These are phyloP conservation scores for Gallinago paraguaiae DNA, from an alignment of 2,113 vertebrate species.

Conservation along the genomic window DNA sequence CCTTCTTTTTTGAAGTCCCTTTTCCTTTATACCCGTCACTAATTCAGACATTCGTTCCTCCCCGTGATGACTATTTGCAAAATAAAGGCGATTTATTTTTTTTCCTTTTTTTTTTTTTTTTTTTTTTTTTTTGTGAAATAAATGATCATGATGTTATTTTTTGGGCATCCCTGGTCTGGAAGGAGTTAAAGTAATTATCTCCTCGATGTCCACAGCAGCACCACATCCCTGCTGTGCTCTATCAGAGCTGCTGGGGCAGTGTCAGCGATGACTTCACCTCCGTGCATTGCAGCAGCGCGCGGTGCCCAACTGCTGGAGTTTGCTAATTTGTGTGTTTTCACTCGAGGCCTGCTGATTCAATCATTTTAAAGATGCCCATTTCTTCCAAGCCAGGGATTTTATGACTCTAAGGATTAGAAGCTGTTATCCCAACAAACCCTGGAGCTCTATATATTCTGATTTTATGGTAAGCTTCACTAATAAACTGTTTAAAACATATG, in stretches of 20 bases:
- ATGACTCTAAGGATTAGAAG: conserved; percentile 71
- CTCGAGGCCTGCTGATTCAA: conserved; percentile 70
- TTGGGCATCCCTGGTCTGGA: neutral
- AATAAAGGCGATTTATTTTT: neutral
- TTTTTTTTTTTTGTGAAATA: neutral
- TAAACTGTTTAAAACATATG: conserved; percentile 74
- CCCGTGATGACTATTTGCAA: neutral
- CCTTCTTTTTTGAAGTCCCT: accelerated
- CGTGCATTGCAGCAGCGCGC: neutral
- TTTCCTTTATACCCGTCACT: neutral
- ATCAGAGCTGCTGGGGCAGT: conserved; percentile 41
- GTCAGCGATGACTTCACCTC: neutral
- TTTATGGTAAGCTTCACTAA: conserved; percentile 76
- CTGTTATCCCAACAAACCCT: conserved; percentile 68
- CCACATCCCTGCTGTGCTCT: neutral
- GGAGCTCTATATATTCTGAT: conserved; percentile 69
- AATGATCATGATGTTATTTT: neutral
- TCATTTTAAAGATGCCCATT: conserved; percentile 70
- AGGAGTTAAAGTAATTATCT: conserved; percentile 59
- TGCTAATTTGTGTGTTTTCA: conserved; percentile 72
- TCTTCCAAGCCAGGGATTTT: conserved; percentile 76
- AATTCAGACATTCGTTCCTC: accelerated
- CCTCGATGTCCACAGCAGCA: conserved; percentile 13
- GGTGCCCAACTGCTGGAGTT: conserved; percentile 52
- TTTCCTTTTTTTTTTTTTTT: no score